Percentiles rank a stretch among this genome's conserved stretches.
These are phyloP conservation scores for Rhodinocichla rosea DNA, from an alignment of 2,113 vertebrate genomes.

Conservation along the genomic window DNA sequence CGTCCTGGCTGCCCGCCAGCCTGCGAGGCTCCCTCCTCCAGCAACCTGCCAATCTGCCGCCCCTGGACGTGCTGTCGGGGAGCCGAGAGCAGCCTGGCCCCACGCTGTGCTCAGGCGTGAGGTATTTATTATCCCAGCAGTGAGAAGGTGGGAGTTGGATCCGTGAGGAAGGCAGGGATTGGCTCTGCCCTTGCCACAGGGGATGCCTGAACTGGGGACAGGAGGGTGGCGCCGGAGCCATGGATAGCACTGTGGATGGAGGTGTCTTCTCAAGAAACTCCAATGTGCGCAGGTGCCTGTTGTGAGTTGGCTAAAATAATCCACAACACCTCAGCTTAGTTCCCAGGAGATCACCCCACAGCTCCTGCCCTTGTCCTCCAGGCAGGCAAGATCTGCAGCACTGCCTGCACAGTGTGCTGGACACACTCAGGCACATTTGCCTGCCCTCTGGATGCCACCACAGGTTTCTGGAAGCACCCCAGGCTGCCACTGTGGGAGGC, in stretches of 20 bases:
- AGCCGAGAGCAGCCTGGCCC: background rate
- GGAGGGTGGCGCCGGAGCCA: background rate
- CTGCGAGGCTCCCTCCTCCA: background rate
- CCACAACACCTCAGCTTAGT: background rate
- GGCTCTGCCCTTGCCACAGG: background rate
- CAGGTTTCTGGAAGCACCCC: background rate
- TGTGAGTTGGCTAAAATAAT: background rate
- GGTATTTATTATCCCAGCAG: conserved; percentile 4
- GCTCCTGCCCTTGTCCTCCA: background rate
- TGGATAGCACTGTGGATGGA: fast-evolving
- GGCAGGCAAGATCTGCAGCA: background rate
- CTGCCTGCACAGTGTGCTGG: background rate
- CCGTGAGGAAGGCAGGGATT: background rate
- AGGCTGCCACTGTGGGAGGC: background rate
- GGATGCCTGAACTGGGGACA: background rate
- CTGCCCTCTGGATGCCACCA: background rate
- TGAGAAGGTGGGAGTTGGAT: background rate
- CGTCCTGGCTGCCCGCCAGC: conserved; percentile 3
- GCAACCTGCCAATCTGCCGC: conserved; percentile 44
- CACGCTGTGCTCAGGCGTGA: background rate
- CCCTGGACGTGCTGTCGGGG: background rate
- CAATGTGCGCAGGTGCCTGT: background rate
- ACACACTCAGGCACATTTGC: background rate
- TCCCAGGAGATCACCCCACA: background rate
- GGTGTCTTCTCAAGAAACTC: background rate